A percentile compares a stretch with the other conserved stretches of the same genome.
Evolutionary conservation across 2,888 invertebrate species (phyloP).

Genomic region (Synergus laeviventris): DNA sequence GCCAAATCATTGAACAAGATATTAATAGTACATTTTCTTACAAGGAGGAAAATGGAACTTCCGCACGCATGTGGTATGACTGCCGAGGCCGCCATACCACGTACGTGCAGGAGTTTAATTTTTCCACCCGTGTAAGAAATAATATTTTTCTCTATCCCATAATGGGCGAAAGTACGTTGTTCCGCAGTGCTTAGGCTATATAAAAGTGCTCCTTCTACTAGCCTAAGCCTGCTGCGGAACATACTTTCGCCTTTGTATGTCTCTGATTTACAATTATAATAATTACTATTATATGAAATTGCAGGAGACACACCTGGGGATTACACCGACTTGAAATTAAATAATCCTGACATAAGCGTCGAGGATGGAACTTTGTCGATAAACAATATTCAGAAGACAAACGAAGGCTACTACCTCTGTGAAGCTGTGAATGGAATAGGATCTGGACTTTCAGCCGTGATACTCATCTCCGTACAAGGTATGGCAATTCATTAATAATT

Average conservation of each 20-base stretch:
- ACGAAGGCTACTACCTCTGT: conserved; percentile 96
- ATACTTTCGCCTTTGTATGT: too few species aligned
- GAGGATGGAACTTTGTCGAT: conserved; percentile 96
- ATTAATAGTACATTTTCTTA: neutral
- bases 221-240: too few species aligned
- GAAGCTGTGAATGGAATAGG: conserved; percentile 98
- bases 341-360: conserved; percentile 92
- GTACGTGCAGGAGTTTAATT: too few species aligned
- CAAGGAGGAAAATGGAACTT: too few species aligned
- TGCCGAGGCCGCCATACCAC: too few species aligned
- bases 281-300: conserved; percentile 46
- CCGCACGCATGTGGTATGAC: too few species aligned
- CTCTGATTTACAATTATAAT: neutral
- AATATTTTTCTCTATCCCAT: too few species aligned
- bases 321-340: conserved; percentile 94
- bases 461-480: conserved; percentile 96
- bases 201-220: too few species aligned
- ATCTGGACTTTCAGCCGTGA: conserved; percentile 95
- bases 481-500: conserved; percentile 53
- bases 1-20: conserved; percentile 18
- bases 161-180: too few species aligned
- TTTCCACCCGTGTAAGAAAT: too few species aligned
- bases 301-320: conserved; percentile 93
- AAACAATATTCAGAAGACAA: conserved; percentile 93
- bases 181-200: too few species aligned